A percentile compares a stretch with the other conserved stretches of the same genome.
phyloP scores from a whole-genome alignment of 2,113 vertebrate genomes.

The Hucho hucho region DNA sequence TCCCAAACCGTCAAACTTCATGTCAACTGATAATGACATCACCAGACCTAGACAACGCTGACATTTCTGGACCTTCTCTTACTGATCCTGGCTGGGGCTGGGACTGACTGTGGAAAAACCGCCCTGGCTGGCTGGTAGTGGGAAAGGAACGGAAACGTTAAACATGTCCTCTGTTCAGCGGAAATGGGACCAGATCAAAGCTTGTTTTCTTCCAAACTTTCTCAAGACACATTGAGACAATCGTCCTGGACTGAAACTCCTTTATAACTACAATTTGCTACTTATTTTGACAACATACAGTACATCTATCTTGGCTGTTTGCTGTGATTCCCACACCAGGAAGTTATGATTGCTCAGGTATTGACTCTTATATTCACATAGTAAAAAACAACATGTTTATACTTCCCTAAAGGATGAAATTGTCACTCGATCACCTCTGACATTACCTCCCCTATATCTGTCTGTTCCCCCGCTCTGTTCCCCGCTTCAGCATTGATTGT shows the following conservation, averaged over 20 bases:
- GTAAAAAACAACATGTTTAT: neutral
- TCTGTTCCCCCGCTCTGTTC: too few relatives aligned
- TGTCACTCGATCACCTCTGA: too few relatives aligned
- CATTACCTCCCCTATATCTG: too few relatives aligned
- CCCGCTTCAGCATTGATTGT: too few relatives aligned
- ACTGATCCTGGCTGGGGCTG: neutral
- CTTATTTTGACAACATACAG: too few relatives aligned
- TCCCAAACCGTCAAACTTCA: neutral
- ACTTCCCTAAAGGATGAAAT: neutral
- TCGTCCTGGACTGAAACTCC: neutral
- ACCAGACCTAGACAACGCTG: neutral
- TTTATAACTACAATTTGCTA: neutral
- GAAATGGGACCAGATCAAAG: neutral
- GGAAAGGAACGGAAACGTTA: neutral
- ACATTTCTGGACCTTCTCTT: neutral
- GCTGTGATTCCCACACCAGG: too few relatives aligned
- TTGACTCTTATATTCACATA: too few relatives aligned
- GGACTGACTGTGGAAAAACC: constrained; percentile 4
- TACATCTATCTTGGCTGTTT: too few relatives aligned
- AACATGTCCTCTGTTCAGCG: neutral
- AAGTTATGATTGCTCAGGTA: too few relatives aligned
- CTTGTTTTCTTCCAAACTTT: neutral
- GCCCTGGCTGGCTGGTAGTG: neutral
- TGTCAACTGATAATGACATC: neutral
- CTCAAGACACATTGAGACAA: neutral